Conservation (phyloP, 2,888 invertebrate genomes). For the Calameuta pallipes region DNA sequence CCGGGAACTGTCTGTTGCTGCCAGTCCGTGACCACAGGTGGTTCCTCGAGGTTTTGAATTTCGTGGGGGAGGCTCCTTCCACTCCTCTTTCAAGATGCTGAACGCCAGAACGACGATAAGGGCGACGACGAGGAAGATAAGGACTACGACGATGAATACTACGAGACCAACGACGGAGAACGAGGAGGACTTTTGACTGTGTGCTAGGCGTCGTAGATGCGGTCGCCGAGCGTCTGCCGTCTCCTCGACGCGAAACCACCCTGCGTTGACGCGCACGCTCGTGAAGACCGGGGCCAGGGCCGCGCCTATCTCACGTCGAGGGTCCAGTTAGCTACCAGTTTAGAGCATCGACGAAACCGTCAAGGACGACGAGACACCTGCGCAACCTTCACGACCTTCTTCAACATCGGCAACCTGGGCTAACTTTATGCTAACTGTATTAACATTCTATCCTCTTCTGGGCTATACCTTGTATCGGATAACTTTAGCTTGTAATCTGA, state of each 20-base stretch:
- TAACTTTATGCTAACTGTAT: not conserved
- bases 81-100: not conserved
- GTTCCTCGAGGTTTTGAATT: slow-evolving; percentile 31
- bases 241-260: slow-evolving; percentile 43
- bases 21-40: slow-evolving; percentile 55
- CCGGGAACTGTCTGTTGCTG: not conserved
- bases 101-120: not conserved
- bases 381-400: not conserved
- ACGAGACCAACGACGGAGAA: not conserved
- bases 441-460: not conserved
- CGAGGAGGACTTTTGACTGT: not conserved
- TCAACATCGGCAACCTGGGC: not conserved
- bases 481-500: not conserved
- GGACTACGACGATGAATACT: not conserved
- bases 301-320: slow-evolving; percentile 46
- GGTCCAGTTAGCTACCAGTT: slow-evolving; percentile 19
- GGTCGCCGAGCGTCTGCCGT: slow-evolving; percentile 47
- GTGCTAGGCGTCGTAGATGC: slow-evolving; percentile 28
- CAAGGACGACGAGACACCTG: not conserved
- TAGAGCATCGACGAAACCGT: not conserved
- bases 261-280: slow-evolving; percentile 54
- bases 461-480: not conserved
- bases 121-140: not conserved
- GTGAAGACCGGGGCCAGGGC: slow-evolving; percentile 49
- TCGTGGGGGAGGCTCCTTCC: not conserved